These are phyloP conservation scores for Leucophenga maculata DNA, from an alignment of 2,888 invertebrate species.

Conservation along the genomic window DNA sequence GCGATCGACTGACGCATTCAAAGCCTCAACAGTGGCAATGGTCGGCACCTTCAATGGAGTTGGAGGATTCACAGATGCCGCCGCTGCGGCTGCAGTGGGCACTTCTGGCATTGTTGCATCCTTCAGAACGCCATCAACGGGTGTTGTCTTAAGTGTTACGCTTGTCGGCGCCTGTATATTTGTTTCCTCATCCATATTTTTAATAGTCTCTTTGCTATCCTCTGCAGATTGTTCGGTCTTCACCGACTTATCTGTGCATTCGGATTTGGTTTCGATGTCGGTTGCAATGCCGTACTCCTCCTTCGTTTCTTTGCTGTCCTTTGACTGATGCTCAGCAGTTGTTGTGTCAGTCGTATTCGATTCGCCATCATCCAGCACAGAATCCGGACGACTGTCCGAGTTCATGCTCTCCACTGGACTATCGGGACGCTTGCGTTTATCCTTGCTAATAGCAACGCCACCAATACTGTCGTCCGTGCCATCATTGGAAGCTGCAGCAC, in stretches of 20 bases:
- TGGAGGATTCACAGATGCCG: slow-evolving; percentile 20
- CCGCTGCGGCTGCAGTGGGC: slow-evolving; percentile 36
- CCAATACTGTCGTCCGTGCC: slow-evolving; percentile 44
- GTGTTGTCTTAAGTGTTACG: slow-evolving; percentile 41
- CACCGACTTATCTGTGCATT: slow-evolving; percentile 67
- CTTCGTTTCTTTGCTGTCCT: slow-evolving; percentile 71
- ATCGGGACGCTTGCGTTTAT: slow-evolving; percentile 74
- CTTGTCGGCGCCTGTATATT: slow-evolving; percentile 68
- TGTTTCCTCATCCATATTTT: slow-evolving; percentile 70
- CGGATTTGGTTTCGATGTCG: slow-evolving; percentile 69
- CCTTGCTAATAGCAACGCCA: slow-evolving; percentile 69
- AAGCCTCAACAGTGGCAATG: slow-evolving; percentile 62
- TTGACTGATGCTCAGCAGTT: slow-evolving; percentile 68
- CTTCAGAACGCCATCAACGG: slow-evolving; percentile 49
- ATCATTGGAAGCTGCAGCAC: slow-evolving; percentile 49
- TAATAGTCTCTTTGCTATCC: slow-evolving; percentile 64
- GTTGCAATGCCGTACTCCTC: slow-evolving; percentile 54
- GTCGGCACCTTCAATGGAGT: slow-evolving; percentile 63
- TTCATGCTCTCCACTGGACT: slow-evolving; percentile 89
- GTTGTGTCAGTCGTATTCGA: slow-evolving; percentile 72
- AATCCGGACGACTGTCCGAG: slow-evolving; percentile 83
- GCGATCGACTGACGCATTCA: slow-evolving; percentile 66
- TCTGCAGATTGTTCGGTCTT: slow-evolving; percentile 53
- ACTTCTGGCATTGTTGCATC: slow-evolving; percentile 42
- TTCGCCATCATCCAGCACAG: slow-evolving; percentile 80